phyloP scores from a whole-genome alignment of 1,140 invertebrate genomes.

The Homarus americanus region DNA sequence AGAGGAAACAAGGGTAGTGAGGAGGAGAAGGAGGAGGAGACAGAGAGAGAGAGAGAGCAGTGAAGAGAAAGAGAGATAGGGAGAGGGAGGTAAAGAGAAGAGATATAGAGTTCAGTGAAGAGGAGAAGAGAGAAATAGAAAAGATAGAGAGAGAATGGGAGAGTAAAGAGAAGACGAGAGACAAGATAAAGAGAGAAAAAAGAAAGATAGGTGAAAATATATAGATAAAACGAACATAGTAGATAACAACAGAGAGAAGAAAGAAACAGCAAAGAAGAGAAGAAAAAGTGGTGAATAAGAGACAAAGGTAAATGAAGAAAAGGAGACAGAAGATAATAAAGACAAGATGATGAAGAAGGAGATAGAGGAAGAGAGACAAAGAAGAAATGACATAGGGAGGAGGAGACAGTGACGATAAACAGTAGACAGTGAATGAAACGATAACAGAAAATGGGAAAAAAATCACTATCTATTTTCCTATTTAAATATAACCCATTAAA shows the following conservation, averaged over 20 bases:
- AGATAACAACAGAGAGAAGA: not conserved
- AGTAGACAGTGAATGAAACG: too few species aligned
- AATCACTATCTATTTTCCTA: too few species aligned
- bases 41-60: not conserved
- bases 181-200: not conserved
- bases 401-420: too few species aligned
- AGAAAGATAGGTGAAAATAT: not conserved
- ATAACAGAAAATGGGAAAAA: too few species aligned
- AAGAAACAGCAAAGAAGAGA: not conserved
- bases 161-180: not conserved
- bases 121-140: not conserved
- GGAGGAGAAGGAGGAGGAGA: not conserved
- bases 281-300: not conserved
- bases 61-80: not conserved
- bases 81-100: not conserved
- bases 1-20: constrained; percentile 2
- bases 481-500: too few species aligned
- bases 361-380: not conserved
- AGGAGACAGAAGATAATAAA: not conserved
- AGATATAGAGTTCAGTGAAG: not conserved
- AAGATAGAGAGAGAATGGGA: not conserved
- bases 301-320: not conserved
- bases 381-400: not conserved
- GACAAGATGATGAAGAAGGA: not conserved
- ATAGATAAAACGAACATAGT: not conserved